These are phyloP conservation scores for Adela reaumurella DNA, from an alignment of 2,888 invertebrate species.

Conservation along the genomic window DNA sequence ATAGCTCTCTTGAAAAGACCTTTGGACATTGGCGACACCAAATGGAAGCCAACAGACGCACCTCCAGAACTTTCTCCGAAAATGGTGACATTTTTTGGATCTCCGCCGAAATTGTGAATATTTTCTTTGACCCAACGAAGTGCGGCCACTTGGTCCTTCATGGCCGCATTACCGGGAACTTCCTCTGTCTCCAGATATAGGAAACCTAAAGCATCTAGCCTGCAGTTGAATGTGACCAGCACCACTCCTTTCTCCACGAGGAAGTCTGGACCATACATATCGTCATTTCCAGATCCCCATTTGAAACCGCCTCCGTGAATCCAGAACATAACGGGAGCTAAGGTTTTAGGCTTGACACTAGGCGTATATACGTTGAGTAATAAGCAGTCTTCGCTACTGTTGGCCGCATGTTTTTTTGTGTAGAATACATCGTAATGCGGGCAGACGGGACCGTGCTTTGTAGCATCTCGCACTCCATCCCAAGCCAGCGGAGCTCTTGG, in stretches of 20 bases:
- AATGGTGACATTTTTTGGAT: conserved; percentile 15
- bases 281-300: conserved; percentile 27
- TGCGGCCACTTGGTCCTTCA: conserved; percentile 45
- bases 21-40: conserved; percentile 37
- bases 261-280: conserved; percentile 33
- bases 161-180: conserved; percentile 40
- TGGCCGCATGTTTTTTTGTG: conserved; percentile 12
- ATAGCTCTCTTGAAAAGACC: conserved; percentile 34
- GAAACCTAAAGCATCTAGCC: conserved; percentile 35
- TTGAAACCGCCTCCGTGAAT: conserved; percentile 29
- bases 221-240: conserved; percentile 38
- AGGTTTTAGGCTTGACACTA: conserved; percentile 13
- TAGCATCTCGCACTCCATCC: conserved; percentile 25
- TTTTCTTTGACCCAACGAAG: conserved; percentile 36
- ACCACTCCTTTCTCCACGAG: conserved; percentile 30
- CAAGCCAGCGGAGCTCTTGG: conserved; percentile 22
- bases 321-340: conserved; percentile 26
- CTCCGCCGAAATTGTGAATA: conserved; percentile 34
- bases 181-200: conserved; percentile 32
- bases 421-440: conserved; percentile 22
- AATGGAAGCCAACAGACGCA: conserved; percentile 7
- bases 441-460: conserved; percentile 20
- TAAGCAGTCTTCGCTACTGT: conserved; percentile 25
- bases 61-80: conserved; percentile 13
- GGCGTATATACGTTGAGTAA: conserved; percentile 27